A percentile compares a stretch with the other conserved stretches of the same genome.
These are phyloP conservation scores for Poeciliopsis turrubarensis DNA, from an alignment of 2,113 vertebrate species.

Conservation along the genomic window DNA sequence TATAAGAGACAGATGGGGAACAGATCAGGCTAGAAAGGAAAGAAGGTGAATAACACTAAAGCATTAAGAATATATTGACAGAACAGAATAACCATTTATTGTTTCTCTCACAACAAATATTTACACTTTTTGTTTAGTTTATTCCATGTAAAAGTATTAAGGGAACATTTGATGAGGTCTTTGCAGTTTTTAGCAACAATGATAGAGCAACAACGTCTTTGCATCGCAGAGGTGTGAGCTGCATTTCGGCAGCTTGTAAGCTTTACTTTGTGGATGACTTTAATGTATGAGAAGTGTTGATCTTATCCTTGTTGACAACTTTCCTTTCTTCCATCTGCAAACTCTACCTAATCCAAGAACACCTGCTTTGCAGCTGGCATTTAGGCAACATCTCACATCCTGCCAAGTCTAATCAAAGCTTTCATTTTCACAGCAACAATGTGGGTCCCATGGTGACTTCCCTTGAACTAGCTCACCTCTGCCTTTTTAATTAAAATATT, in stretches of 20 bases:
- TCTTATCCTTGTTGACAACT: neutral
- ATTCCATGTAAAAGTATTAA: neutral
- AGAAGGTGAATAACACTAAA: neutral
- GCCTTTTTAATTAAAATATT: constrained; percentile 67
- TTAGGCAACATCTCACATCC: constrained; percentile 34
- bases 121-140: neutral
- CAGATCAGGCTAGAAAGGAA: neutral
- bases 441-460: neutral
- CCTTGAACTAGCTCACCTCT: neutral
- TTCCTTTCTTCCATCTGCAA: neutral
- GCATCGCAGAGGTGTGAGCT: neutral
- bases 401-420: constrained; percentile 34
- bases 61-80: neutral
- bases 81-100: neutral
- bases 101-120: neutral
- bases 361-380: constrained; percentile 45
- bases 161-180: neutral
- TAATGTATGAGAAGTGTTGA: neutral
- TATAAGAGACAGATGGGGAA: constrained; percentile 26
- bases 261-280: neutral
- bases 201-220: neutral
- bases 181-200: neutral
- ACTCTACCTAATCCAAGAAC: constrained; percentile 11
- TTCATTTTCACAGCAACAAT: constrained; percentile 16
- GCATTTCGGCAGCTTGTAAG: neutral